A percentile compares a stretch with the other conserved stretches of the same genome.
phyloP scores from a whole-genome alignment of 2,113 vertebrate genomes.

The Regulus satrapa region DNA sequence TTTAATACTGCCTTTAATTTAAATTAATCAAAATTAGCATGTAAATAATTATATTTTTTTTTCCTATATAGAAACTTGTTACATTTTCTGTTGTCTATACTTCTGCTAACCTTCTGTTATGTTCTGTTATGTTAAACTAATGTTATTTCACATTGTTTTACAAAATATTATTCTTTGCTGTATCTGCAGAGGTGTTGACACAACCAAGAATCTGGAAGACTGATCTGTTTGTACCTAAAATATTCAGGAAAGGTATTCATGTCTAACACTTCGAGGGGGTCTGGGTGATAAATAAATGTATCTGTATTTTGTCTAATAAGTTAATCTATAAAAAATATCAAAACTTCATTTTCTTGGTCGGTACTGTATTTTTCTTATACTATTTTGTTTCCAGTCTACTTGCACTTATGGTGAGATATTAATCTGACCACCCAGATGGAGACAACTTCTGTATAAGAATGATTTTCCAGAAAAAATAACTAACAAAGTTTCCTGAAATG shows the following conservation, averaged over 20 bases:
- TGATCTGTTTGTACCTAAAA: neutral
- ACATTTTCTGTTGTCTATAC: neutral
- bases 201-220: neutral
- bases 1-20: neutral
- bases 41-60: neutral
- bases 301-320: neutral
- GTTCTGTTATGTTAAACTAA: neutral
- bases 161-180: neutral
- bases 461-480: neutral
- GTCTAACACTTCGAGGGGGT: neutral
- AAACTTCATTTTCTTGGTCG: neutral
- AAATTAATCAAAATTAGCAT: neutral
- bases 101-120: neutral
- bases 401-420: neutral
- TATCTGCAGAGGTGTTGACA: neutral
- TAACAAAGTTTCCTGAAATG: neutral
- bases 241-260: neutral
- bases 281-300: neutral
- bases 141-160: neutral
- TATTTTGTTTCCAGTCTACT: neutral
- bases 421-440: neutral
- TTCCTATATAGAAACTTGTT: neutral
- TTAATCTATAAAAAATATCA: neutral
- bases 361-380: neutral
- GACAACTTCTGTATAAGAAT: neutral